These are phyloP conservation scores for Spongilla lacustris DNA, from an alignment of 37 sponge, comb jelly and placozoan genomes.

Conservation along the genomic window DNA sequence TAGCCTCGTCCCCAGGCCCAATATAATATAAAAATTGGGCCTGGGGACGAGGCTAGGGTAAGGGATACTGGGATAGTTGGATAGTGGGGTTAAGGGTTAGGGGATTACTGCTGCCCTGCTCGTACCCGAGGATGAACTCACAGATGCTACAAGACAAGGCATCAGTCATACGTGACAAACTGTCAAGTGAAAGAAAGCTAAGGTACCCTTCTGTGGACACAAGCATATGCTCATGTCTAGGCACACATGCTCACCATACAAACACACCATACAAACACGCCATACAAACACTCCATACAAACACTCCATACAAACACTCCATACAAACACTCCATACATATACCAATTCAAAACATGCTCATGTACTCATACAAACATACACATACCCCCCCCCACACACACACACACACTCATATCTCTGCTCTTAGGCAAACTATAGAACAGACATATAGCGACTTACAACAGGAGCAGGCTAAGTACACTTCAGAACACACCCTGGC, in stretches of 20 bases:
- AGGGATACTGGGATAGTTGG: not conserved
- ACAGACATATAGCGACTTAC: not conserved
- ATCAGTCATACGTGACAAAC: slow-evolving; percentile 11
- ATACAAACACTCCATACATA: too few species aligned
- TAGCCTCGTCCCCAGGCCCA: too few species aligned
- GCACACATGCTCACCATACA: too few species aligned
- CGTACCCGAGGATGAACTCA: slow-evolving; percentile 49
- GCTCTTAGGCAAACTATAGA: not conserved
- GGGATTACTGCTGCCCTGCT: too few species aligned
- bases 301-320: too few species aligned
- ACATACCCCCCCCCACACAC: too few species aligned
- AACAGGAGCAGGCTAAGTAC: not conserved
- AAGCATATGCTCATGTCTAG: not conserved
- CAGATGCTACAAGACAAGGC: slow-evolving; percentile 44
- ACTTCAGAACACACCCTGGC: not conserved
- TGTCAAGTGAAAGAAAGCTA: slow-evolving; percentile 20
- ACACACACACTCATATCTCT: too few species aligned
- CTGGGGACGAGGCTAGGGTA: not conserved
- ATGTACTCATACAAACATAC: not conserved
- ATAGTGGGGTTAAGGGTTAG: not conserved
- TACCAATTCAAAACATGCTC: too few species aligned
- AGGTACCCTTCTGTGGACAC: slow-evolving; percentile 23
- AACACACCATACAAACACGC: not conserved
- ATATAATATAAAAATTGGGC: too few species aligned
- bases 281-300: too few species aligned